Evolutionary conservation across 53 echinoderm and acorn worm genomes (phyloP).

Genomic region (Stichopus horrens): DNA sequence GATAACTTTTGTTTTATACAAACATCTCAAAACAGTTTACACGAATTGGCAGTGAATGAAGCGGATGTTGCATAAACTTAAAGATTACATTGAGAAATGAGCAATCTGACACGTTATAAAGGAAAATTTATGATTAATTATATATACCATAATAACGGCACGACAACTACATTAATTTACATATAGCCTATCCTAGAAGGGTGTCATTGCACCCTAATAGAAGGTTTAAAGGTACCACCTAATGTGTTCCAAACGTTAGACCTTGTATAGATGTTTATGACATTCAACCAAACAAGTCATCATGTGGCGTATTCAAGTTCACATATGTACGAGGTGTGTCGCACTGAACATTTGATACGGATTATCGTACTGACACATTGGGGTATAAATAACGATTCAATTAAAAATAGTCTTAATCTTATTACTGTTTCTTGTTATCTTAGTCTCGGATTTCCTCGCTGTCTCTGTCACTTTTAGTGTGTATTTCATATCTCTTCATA

Average conservation of each 20-base stretch:
- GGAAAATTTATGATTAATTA: background rate
- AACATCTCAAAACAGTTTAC: slow-evolving; percentile 8
- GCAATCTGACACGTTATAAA: background rate
- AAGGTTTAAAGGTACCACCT: too few species aligned
- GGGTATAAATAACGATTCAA: too few species aligned
- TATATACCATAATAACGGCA: background rate
- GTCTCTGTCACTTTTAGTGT: background rate
- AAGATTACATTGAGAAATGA: background rate
- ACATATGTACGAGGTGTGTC: too few species aligned
- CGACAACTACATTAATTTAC: background rate
- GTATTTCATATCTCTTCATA: background rate
- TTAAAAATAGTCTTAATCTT: too few species aligned
- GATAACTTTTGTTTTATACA: background rate
- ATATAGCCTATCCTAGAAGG: background rate
- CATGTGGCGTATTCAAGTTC: too few species aligned
- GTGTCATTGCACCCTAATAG: too few species aligned
- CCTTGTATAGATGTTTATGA: background rate
- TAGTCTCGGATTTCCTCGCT: background rate
- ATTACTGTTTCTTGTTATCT: slow-evolving; percentile 15
- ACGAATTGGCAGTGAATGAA: slow-evolving; percentile 37
- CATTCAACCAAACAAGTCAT: too few species aligned
- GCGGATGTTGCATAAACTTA: slow-evolving; percentile 33
- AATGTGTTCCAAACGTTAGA: background rate
- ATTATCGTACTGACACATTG: too few species aligned
- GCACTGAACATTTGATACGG: too few species aligned